phyloP scores from a whole-genome alignment of 2,797 vertebrate genomes.

The Poecilia gillii region DNA sequence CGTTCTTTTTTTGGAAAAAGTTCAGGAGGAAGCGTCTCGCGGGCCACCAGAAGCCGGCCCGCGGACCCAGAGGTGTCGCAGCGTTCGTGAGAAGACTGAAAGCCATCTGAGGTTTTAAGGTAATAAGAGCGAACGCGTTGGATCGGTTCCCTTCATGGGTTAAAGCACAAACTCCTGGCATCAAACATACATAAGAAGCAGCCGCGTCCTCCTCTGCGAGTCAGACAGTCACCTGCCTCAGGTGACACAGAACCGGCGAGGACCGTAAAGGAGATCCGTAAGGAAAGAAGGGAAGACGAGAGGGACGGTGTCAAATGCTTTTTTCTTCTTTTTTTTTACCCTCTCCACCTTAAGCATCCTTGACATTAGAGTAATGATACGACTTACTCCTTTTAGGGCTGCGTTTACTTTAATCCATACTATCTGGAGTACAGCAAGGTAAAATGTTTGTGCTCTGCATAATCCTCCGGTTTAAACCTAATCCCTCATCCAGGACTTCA shows the following conservation, averaged over 20 bases:
- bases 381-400: constrained; percentile 57
- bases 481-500: constrained; percentile 47
- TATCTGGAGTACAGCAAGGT: constrained; percentile 27
- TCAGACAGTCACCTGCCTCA: constrained; percentile 63
- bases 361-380: constrained; percentile 71
- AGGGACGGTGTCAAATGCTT: constrained; percentile 71
- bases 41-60: constrained; percentile 12
- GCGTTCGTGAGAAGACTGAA: constrained; percentile 31
- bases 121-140: constrained; percentile 44
- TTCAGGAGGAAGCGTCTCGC: constrained; percentile 7
- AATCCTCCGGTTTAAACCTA: constrained; percentile 53
- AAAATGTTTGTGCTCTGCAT: constrained; percentile 56
- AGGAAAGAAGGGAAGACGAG: constrained; percentile 67
- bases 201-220: constrained; percentile 40
- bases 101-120: constrained; percentile 32
- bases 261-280: constrained; percentile 71
- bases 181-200: constrained; percentile 20
- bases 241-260: constrained; percentile 54
- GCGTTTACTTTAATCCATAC: constrained; percentile 57
- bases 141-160: constrained; percentile 47
- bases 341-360: constrained; percentile 66
- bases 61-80: constrained; percentile 24
- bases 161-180: constrained; percentile 58
- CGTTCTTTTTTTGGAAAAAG: neutral
- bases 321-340: constrained; percentile 46